These are phyloP conservation scores for Branchipolynoe longqiensis DNA, from an alignment of 2,888 invertebrate species.

Conservation along the genomic window DNA sequence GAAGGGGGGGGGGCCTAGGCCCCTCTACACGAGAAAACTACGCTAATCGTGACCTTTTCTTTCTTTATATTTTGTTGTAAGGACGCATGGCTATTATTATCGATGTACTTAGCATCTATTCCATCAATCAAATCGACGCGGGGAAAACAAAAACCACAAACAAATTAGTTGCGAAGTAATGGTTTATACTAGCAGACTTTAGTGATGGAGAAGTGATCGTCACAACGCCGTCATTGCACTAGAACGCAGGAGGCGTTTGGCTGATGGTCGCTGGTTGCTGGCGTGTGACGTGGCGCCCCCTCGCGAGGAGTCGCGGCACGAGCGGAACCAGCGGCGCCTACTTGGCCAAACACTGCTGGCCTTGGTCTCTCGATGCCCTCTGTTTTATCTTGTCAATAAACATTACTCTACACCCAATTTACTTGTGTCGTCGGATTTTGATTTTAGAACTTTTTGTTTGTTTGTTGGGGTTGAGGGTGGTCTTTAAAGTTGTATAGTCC, in stretches of 20 bases:
- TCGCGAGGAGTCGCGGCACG: neutral
- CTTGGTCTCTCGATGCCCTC: slow-evolving; percentile 58
- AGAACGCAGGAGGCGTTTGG: neutral
- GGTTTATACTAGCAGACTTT: slow-evolving; percentile 35
- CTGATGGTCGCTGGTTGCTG: slow-evolving; percentile 9
- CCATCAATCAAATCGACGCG: slow-evolving; percentile 48
- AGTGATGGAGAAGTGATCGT: slow-evolving; percentile 34
- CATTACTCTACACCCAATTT: slow-evolving; percentile 53
- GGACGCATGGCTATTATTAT: slow-evolving; percentile 58
- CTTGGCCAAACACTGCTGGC: slow-evolving; percentile 28
- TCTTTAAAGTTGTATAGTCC: no score
- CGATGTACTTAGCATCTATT: slow-evolving; percentile 59
- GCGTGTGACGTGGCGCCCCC: no score
- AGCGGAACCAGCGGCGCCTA: slow-evolving; percentile 6
- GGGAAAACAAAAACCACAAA: neutral
- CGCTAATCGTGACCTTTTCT: slow-evolving; percentile 41
- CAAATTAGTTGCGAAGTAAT: slow-evolving; percentile 53
- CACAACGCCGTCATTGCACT: slow-evolving; percentile 24
- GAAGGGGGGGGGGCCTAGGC: no score
- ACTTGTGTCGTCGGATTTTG: neutral
- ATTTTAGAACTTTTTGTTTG: no score
- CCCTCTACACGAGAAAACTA: neutral
- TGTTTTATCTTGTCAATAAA: slow-evolving; percentile 61
- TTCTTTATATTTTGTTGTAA: no score
- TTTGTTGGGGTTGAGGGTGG: no score